Evolutionary conservation across 2,797 vertebrate genomes (phyloP).

Genomic region (Xyrichtys novacula): DNA sequence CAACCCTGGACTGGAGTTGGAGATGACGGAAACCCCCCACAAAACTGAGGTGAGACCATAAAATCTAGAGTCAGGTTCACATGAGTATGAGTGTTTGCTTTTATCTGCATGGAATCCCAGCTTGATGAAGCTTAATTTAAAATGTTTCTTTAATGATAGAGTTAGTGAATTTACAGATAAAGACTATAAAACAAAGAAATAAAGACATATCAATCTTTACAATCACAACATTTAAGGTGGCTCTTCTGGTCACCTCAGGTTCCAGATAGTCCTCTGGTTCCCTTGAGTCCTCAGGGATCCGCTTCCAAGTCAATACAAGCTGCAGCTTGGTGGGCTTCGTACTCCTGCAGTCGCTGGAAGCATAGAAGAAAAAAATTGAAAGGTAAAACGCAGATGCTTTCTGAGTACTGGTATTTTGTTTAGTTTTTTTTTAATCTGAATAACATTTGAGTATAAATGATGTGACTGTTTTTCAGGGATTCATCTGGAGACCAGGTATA

Average conservation of each 20-base stretch:
- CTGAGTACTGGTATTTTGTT: background rate
- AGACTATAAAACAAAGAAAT: background rate
- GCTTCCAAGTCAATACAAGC: conserved; percentile 16
- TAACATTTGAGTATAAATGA: background rate
- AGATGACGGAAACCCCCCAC: conserved; percentile 47
- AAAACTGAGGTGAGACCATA: conserved; percentile 48
- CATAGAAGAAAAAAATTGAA: conserved; percentile 49
- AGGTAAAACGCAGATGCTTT: conserved; percentile 7
- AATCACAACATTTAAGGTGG: background rate
- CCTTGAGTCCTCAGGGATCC: too few relatives aligned
- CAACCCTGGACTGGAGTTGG: conserved; percentile 66
- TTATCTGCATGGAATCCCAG: background rate
- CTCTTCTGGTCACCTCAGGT: background rate
- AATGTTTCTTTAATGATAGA: background rate
- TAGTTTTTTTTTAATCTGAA: background rate
- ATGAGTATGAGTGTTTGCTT: background rate
- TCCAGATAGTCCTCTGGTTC: background rate
- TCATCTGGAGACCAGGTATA: conserved; percentile 52
- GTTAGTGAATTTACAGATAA: background rate
- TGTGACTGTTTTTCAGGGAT: conserved; percentile 40
- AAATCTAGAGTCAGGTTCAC: background rate
- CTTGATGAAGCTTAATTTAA: background rate
- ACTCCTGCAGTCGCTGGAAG: conserved; percentile 69
- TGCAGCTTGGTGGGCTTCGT: conserved; percentile 58
- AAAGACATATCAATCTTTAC: background rate